Evolutionary conservation across 2,888 invertebrate species (phyloP), one percentile per base, ranked within the genome.

Genomic region (Ormyrus pomaceus): DNA sequence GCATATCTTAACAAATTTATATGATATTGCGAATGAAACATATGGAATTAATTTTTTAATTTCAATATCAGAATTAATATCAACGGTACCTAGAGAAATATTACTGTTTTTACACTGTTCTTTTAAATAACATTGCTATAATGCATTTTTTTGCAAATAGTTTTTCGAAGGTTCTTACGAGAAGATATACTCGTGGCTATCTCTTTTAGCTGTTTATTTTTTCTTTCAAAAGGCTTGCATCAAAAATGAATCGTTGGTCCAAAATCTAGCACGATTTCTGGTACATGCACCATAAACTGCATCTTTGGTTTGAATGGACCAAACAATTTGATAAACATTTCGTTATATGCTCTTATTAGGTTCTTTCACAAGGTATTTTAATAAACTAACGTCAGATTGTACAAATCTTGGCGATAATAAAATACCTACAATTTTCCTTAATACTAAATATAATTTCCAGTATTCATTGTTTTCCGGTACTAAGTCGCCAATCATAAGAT

Each of bases 161-260:
- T n/a, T n/a, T n/a, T n/a, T n/a, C n/a, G n/a, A n/a, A n/a, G n/a
- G n/a, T 65, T 13, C 13, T 50, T 65, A 65, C 8, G 1, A 5
- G 5, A 3, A 65, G 9, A 7, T 7, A n/a, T n/a, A 65, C 50
- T 65, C 1, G 7, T 6, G 2, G 65, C 65, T n/a, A 13, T 13
- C n/a, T 50, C 65, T 55, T 58, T 69, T 19, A 55, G 3, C 10
- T 55, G 6, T 10, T 34, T 69, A 7, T 69, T 69, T 34, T 69
- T 58, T 19, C 69, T 53, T 6, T 69, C 55, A 58, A n/a, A 19
- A 0, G 34, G 45, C 69, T 55, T 69, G 10, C 69, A 19, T 55
- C 69, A 69, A 13, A 69, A 69, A 19, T 69, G 55, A 4, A 69
- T 34, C 5, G 55, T 8, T 55, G 69, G 69, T 8, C 69, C 55